phyloP scores from a whole-genome alignment of 2,888 invertebrate genomes.

The Malachius bipustulatus region DNA sequence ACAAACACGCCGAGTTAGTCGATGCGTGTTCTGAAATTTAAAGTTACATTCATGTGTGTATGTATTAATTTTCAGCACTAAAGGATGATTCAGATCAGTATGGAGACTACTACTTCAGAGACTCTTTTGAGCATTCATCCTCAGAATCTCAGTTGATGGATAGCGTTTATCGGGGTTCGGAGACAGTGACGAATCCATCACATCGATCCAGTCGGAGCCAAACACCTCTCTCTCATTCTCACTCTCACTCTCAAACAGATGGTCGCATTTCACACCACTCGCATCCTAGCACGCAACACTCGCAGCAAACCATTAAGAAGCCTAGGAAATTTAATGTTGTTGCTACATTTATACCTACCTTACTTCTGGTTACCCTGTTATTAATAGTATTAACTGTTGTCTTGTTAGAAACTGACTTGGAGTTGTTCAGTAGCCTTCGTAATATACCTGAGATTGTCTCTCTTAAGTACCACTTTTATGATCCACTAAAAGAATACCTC shows the following conservation, averaged over 20 bases:
- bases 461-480: constrained; percentile 69
- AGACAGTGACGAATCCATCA: constrained; percentile 35
- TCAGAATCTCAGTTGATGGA: constrained; percentile 60
- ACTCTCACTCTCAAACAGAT: constrained; percentile 29
- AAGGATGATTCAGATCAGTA: constrained; percentile 39
- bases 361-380: constrained; percentile 59
- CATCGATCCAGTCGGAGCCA: constrained; percentile 40
- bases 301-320: constrained; percentile 23
- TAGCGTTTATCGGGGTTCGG: constrained; percentile 33
- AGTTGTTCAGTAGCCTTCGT: constrained; percentile 53
- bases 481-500: constrained; percentile 69
- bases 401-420: constrained; percentile 68
- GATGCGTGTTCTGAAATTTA: too few relatives aligned
- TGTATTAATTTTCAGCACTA: constrained; percentile 27
- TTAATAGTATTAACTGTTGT: constrained; percentile 57
- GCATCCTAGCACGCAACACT: constrained; percentile 19
- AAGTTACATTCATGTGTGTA: too few relatives aligned
- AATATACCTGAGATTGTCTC: constrained; percentile 67
- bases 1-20: too few relatives aligned
- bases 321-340: constrained; percentile 49
- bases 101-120: constrained; percentile 60
- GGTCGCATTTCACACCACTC: constrained; percentile 31
- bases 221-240: constrained; percentile 36
- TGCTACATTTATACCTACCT: constrained; percentile 65
- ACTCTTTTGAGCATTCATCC: constrained; percentile 69